These are phyloP conservation scores for Drosophila villosipedis DNA, from an alignment of 2,888 invertebrate species.

Conservation along the genomic window DNA sequence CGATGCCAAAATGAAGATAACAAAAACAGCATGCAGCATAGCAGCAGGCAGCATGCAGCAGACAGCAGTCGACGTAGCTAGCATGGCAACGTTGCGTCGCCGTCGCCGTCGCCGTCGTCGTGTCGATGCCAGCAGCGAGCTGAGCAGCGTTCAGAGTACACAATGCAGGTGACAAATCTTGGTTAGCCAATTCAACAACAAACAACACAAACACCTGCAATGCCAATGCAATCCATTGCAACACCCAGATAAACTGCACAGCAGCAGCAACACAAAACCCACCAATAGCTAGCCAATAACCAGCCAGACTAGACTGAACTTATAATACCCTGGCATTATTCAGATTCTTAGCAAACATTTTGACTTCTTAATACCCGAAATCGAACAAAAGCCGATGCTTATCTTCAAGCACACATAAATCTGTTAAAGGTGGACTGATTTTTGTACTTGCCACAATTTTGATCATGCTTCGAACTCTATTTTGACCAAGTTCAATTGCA, in stretches of 20 bases:
- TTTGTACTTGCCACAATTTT: not conserved
- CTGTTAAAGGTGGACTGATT: not conserved
- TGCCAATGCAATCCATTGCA: conserved; percentile 59
- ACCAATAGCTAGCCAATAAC: conserved; percentile 1
- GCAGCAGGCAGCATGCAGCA: not conserved
- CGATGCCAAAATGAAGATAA: conserved; percentile 75
- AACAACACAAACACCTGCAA: conserved; percentile 68
- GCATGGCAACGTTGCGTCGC: conserved; percentile 11
- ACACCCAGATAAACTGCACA: conserved; percentile 16
- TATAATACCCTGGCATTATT: conserved; percentile 6
- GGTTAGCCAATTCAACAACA: conserved; percentile 54
- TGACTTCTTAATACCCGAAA: not conserved
- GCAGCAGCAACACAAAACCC: conserved; percentile 14
- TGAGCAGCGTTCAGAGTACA: conserved; percentile 25
- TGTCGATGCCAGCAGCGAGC: conserved; percentile 34
- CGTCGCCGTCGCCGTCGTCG: conserved; percentile 18
- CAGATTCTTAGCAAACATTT: not conserved
- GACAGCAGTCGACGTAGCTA: conserved; percentile 6
- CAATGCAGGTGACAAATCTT: conserved; percentile 78
- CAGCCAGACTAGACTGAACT: not conserved
- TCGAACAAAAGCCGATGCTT: not conserved
- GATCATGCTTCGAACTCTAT: not conserved
- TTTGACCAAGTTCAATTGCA: not conserved
- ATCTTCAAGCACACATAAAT: not conserved
- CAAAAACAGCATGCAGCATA: conserved; percentile 50